Percentiles rank a stretch among this genome's conserved stretches.
Evolutionary conservation across 2,797 vertebrate genomes (phyloP).

Genomic region (Spinus pinus): DNA sequence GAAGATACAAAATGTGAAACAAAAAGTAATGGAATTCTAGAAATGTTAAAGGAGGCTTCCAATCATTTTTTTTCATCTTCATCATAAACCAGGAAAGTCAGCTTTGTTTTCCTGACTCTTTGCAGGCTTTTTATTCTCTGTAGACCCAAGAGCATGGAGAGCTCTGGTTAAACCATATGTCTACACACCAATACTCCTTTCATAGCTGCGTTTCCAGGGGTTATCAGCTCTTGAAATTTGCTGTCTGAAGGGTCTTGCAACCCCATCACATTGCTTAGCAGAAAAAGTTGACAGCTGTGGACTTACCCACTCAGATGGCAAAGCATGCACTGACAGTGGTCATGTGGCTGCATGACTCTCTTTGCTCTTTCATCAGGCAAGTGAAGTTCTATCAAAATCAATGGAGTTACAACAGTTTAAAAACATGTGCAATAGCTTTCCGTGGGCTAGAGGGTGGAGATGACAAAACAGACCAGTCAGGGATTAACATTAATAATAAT

Average conservation of each 20-base stretch:
- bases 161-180: not conserved
- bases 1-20: not conserved
- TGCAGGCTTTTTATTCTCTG: not conserved
- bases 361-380: not conserved
- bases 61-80: not conserved
- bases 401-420: not conserved
- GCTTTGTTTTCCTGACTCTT: not conserved
- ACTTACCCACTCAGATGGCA: not conserved
- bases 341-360: not conserved
- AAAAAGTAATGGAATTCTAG: constrained; percentile 1
- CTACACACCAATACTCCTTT: not conserved
- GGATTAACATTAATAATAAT: not conserved
- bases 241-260: not conserved
- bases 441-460: rapidly evolving
- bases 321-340: not conserved
- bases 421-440: not conserved
- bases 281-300: not conserved
- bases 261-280: not conserved
- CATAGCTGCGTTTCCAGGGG: not conserved
- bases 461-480: not conserved
- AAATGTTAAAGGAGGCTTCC: not conserved
- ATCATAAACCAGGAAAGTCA: not conserved
- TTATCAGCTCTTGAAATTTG: not conserved
- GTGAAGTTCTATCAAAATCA: not conserved
- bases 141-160: not conserved